Evolutionary conservation across 2,113 vertebrate genomes (phyloP).

Genomic region (Pollachius pollachius): DNA sequence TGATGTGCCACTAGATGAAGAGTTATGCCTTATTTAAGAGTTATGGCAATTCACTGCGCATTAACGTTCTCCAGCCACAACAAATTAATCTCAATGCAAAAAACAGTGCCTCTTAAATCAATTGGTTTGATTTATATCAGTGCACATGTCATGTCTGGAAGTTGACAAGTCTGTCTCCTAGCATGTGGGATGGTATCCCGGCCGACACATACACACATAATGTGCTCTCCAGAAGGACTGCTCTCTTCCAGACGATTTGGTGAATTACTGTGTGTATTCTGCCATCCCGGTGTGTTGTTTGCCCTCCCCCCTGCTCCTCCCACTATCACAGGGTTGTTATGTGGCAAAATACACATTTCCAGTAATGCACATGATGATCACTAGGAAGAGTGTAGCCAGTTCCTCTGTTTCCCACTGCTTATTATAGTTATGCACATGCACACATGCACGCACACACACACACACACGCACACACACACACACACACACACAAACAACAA

Average conservation of each 20-base stretch:
- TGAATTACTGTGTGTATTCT: conserved; percentile 44
- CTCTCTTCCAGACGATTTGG: conserved; percentile 19
- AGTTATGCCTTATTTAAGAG: conserved; percentile 6
- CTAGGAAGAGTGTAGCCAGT: conserved; percentile 36
- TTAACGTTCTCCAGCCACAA: conserved; percentile 12
- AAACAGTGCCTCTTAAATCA: conserved; percentile 26
- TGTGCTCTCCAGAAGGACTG: conserved; percentile 16
- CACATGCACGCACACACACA: conserved; percentile 26
- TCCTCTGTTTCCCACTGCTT: conserved; percentile 42
- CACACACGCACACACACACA: background rate
- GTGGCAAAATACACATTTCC: conserved; percentile 30
- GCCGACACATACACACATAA: background rate
- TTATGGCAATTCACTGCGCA: conserved; percentile 19
- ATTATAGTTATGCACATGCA: conserved; percentile 29
- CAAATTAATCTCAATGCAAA: conserved; percentile 15
- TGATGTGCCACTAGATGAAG: conserved; percentile 12
- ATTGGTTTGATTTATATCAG: conserved; percentile 30
- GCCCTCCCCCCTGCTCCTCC: conserved; percentile 31
- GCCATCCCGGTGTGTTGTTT: conserved; percentile 48
- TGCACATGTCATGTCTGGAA: conserved; percentile 20
- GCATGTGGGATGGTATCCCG: conserved; percentile 20
- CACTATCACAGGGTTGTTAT: conserved; percentile 46
- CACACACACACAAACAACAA: background rate
- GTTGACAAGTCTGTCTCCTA: conserved; percentile 24
- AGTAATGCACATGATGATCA: conserved; percentile 8